phyloP scores from a whole-genome alignment of 2,888 invertebrate species.

The Holacanthella duospinosa region DNA sequence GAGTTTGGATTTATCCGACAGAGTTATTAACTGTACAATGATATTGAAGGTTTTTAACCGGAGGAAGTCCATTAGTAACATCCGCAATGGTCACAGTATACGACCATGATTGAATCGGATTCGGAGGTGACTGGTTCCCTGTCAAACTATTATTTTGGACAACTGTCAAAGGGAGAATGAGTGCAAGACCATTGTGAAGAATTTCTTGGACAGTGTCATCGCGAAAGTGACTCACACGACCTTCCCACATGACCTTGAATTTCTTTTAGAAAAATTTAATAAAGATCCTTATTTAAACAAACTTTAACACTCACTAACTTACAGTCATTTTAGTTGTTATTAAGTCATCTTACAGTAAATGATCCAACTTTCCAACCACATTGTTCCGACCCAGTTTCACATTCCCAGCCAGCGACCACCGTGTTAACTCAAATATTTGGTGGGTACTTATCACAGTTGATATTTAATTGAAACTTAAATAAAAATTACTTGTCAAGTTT shows the following conservation, averaged over 20 bases:
- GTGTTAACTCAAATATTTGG: too few relatives aligned
- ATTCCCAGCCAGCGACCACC: too few relatives aligned
- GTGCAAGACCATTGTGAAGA: conserved; percentile 18
- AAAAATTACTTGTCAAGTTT: too few relatives aligned
- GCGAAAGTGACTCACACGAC: conserved; percentile 25
- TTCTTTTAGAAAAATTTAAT: not conserved
- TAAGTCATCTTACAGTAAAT: not conserved
- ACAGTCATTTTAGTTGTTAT: not conserved
- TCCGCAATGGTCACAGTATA: not conserved
- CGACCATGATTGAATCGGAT: not conserved
- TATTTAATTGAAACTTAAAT: too few relatives aligned
- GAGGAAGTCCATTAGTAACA: too few relatives aligned
- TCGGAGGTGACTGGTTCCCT: not conserved
- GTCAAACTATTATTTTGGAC: not conserved
- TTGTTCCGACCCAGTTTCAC: too few relatives aligned
- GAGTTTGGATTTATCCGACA: too few relatives aligned
- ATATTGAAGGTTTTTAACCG: too few relatives aligned
- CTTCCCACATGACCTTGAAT: conserved; percentile 19
- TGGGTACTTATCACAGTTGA: too few relatives aligned
- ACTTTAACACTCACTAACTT: too few relatives aligned
- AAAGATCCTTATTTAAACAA: not conserved
- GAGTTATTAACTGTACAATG: too few relatives aligned
- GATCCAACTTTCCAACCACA: not conserved
- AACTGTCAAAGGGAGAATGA: conserved; percentile 17
- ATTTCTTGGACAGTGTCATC: conserved; percentile 21